Evolutionary conservation across 2,888 invertebrate species (phyloP).

Genomic region (Chesias legatella): DNA sequence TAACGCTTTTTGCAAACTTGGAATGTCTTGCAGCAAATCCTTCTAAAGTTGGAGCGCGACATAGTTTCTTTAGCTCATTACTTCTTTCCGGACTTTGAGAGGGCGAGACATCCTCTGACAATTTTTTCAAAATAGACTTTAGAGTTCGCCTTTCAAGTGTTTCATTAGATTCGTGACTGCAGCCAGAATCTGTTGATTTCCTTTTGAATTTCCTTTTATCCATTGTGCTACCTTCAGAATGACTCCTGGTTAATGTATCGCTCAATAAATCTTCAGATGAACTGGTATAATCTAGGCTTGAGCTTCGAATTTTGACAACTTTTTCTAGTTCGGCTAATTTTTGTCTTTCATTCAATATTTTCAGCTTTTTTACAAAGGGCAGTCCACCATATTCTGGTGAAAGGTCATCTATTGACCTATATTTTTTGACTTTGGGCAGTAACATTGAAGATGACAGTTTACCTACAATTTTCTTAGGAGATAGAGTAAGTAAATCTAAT

Average conservation of each 20-base stretch:
- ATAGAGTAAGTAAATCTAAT: conserved; percentile 66
- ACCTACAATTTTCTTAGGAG: conserved; percentile 54
- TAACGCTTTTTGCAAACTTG: conserved; percentile 93
- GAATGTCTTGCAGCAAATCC: conserved; percentile 94
- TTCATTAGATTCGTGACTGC: conserved; percentile 84
- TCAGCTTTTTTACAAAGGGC: conserved; percentile 93
- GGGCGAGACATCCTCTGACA: conserved; percentile 84
- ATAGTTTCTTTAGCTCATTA: conserved; percentile 84
- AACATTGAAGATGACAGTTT: conserved; percentile 51
- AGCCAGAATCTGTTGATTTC: conserved; percentile 62
- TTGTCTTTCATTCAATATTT: conserved; percentile 93
- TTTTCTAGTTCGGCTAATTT: conserved; percentile 91
- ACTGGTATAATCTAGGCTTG: conserved; percentile 87
- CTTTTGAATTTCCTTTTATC: conserved; percentile 76
- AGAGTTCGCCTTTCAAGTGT: conserved; percentile 89
- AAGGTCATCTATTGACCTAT: conserved; percentile 91
- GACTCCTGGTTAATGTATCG: conserved; percentile 85
- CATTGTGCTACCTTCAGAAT: conserved; percentile 90
- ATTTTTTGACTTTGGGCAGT: conserved; percentile 81
- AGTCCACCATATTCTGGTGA: conserved; percentile 93
- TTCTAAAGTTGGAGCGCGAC: conserved; percentile 91
- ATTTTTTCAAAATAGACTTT: conserved; percentile 91
- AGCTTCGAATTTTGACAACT: conserved; percentile 87
- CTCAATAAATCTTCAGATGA: conserved; percentile 80
- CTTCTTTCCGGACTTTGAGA: conserved; percentile 68